These are phyloP conservation scores for Laothoe populi DNA, from an alignment of 2,888 invertebrate species.

Conservation along the genomic window DNA sequence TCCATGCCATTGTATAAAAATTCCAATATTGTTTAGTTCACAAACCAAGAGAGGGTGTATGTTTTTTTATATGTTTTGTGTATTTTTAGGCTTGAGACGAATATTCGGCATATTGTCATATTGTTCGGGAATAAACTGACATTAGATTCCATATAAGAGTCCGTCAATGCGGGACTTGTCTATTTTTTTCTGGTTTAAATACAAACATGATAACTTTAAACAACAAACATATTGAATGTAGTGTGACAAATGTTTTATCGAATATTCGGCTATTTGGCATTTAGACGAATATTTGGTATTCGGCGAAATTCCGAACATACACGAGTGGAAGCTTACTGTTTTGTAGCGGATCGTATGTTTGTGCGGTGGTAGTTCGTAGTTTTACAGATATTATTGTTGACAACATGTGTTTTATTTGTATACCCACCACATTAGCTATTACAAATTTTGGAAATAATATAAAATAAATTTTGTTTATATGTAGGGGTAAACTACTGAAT, in stretches of 20 bases:
- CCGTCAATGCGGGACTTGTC: too few species aligned
- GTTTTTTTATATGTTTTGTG: conserved; percentile 18
- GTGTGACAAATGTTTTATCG: background rate
- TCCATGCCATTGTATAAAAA: conserved; percentile 15
- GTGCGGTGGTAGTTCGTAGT: conserved; percentile 22
- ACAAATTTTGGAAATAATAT: too few species aligned
- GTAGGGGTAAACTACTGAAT: too few species aligned
- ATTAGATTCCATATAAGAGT: too few species aligned
- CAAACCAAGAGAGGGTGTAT: conserved; percentile 1
- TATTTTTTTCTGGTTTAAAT: background rate
- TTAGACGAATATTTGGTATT: background rate
- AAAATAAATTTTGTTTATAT: too few species aligned
- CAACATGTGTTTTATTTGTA: conserved; percentile 1
- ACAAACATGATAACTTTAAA: too few species aligned
- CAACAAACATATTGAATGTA: background rate
- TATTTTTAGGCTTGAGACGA: background rate
- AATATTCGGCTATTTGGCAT: too few species aligned
- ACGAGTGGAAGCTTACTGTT: background rate
- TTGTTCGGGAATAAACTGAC: too few species aligned
- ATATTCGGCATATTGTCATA: conserved; percentile 1
- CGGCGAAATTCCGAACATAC: background rate
- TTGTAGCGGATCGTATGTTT: conserved; percentile 20
- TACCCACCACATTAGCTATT: too few species aligned
- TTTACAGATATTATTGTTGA: conserved; percentile 22
- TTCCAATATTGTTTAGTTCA: conserved; percentile 23